Evolutionary conservation across 35 echinoderm and acorn worm species (phyloP).

Genomic region (Ophiothrix spiculata): DNA sequence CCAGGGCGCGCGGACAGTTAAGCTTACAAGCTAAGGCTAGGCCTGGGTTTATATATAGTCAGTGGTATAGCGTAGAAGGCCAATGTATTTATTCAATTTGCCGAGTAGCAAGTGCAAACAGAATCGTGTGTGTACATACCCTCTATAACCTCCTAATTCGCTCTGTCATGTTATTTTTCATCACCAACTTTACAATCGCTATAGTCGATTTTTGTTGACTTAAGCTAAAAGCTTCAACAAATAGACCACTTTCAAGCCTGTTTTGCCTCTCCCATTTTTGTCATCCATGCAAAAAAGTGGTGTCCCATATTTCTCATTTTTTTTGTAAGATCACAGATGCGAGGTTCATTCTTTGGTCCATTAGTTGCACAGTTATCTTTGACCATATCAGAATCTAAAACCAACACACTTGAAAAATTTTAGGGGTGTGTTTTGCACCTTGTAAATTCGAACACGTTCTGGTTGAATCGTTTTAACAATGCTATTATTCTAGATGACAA

Average conservation of each 20-base stretch:
- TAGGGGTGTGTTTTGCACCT: no score
- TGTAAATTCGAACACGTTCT: no score
- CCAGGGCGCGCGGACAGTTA: neutral
- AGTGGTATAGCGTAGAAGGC: neutral
- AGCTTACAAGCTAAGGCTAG: neutral
- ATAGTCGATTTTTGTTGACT: slow-evolving; percentile 56
- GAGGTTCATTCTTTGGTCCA: neutral
- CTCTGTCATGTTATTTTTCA: slow-evolving; percentile 52
- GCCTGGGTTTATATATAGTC: no score
- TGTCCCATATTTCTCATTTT: neutral
- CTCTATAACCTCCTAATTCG: slow-evolving; percentile 51
- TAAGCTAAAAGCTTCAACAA: slow-evolving; percentile 70
- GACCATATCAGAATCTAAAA: neutral
- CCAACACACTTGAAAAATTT: no score
- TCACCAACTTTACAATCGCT: slow-evolving; percentile 50
- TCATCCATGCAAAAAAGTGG: neutral
- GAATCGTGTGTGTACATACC: slow-evolving; percentile 35
- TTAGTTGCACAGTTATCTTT: neutral
- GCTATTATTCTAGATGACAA: no score
- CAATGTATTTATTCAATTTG: slow-evolving; percentile 61
- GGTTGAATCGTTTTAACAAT: no score
- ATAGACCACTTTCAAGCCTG: slow-evolving; percentile 46
- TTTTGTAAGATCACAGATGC: neutral
- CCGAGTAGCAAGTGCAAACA: slow-evolving; percentile 53
- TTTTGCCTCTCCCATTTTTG: slow-evolving; percentile 27